Percentiles rank a stretch among this genome's conserved stretches.
Evolutionary conservation across 2,888 invertebrate genomes (phyloP).

Genomic region (Philereme vetulata): DNA sequence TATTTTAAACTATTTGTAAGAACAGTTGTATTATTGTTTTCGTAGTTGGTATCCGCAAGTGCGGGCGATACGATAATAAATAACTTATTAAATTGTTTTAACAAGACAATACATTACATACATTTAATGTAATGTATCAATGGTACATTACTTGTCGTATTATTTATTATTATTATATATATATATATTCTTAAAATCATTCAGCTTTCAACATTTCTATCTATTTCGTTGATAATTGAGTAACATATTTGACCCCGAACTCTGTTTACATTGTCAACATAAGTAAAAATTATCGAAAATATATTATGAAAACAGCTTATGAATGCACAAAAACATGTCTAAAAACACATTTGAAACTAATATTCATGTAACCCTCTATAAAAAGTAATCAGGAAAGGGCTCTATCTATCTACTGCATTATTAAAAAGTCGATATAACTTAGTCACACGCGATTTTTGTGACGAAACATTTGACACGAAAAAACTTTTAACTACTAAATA

Average conservation of each 20-base stretch:
- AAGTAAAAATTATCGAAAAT: too few relatives aligned
- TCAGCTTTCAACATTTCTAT: too few relatives aligned
- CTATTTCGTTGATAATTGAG: too few relatives aligned
- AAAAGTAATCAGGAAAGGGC: slow-evolving; percentile 28
- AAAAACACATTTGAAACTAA: too few relatives aligned
- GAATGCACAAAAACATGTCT: too few relatives aligned
- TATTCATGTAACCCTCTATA: slow-evolving; percentile 18
- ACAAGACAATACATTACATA: not conserved
- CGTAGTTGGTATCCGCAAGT: slow-evolving; percentile 39
- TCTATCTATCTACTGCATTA: slow-evolving; percentile 21
- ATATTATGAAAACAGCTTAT: too few relatives aligned
- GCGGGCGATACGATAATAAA: slow-evolving; percentile 43
- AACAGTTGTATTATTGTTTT: slow-evolving; percentile 20
- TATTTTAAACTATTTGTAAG: slow-evolving; percentile 16
- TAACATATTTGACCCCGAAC: too few relatives aligned
- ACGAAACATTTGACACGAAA: slow-evolving; percentile 32
- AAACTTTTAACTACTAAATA: slow-evolving; percentile 28
- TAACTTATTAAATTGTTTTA: not conserved
- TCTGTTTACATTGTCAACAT: too few relatives aligned
- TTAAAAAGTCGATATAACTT: slow-evolving; percentile 50
- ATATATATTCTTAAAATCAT: too few relatives aligned
- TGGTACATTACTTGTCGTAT: too few relatives aligned
- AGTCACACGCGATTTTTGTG: slow-evolving; percentile 48
- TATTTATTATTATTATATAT: too few relatives aligned
- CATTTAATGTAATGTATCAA: too few relatives aligned